Conservation (phyloP, 2,797 vertebrate species). For the Esox lucius region DNA sequence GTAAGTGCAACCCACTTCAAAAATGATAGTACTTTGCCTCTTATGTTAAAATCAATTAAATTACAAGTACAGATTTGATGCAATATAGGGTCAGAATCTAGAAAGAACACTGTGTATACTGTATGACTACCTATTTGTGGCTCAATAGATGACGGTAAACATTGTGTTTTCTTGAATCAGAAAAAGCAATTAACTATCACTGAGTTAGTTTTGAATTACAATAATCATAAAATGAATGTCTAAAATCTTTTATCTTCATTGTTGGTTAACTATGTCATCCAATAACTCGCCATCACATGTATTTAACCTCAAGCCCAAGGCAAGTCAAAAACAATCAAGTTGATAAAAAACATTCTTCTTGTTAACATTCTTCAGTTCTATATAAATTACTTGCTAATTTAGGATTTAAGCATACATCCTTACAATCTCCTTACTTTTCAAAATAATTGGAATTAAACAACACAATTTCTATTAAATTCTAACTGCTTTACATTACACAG, state of each 20-base stretch:
- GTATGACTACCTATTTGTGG: neutral
- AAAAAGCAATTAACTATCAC: neutral
- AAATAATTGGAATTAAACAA: neutral
- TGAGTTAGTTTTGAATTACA: neutral
- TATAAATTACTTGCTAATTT: neutral
- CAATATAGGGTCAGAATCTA: neutral
- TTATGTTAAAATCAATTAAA: neutral
- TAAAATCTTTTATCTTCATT: neutral
- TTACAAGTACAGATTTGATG: constrained; percentile 4
- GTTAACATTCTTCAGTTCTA: neutral
- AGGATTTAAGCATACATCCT: neutral
- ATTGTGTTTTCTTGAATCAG: neutral
- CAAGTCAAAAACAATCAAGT: neutral
- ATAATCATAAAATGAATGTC: neutral
- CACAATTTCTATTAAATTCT: neutral
- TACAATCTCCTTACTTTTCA: neutral
- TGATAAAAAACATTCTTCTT: too few species aligned
- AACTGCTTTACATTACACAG: constrained; percentile 17
- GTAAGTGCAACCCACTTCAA: neutral
- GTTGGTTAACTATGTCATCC: neutral
- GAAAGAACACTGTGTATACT: constrained; percentile 1
- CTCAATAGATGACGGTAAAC: neutral
- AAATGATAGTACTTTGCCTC: neutral
- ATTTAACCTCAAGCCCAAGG: neutral
- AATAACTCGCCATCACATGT: neutral